A percentile compares a stretch with the other conserved stretches of the same genome.
Conservation (phyloP, 2,113 vertebrate species). For the Perca schrenkii region DNA sequence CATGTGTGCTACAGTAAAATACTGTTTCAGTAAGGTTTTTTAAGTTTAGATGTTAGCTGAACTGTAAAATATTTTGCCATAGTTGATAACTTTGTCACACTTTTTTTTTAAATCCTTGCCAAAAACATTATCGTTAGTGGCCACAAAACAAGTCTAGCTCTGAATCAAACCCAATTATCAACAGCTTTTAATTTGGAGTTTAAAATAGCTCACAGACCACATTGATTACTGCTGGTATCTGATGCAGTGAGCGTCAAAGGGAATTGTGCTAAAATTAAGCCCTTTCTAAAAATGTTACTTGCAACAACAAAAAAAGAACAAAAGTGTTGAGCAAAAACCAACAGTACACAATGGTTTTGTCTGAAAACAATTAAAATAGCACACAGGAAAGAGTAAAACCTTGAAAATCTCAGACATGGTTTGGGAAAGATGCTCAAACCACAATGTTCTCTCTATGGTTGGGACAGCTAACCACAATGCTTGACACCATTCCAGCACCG, state of each 20-base stretch:
- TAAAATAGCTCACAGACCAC: not conserved
- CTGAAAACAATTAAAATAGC: slow-evolving; percentile 13
- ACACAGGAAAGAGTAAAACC: slow-evolving; percentile 15
- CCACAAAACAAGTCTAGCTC: not conserved
- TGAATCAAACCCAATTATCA: slow-evolving; percentile 5
- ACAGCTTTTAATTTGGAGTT: slow-evolving; percentile 8
- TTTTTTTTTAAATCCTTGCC: not conserved
- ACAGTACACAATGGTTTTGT: slow-evolving; percentile 4
- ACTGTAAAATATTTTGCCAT: not conserved
- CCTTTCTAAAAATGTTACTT: slow-evolving; percentile 18
- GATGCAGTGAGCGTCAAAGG: not conserved
- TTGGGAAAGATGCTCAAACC: slow-evolving; percentile 20
- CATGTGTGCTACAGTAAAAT: slow-evolving; percentile 2
- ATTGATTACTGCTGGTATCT: slow-evolving; percentile 4
- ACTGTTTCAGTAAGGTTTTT: not conserved
- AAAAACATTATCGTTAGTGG: not conserved
- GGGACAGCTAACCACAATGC: slow-evolving; percentile 22
- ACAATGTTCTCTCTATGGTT: slow-evolving; percentile 12
- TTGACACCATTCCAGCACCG: slow-evolving; percentile 34
- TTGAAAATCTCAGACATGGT: not conserved
- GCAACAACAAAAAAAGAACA: not conserved
- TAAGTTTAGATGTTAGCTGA: not conserved
- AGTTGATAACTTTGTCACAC: not conserved
- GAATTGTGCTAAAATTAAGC: slow-evolving; percentile 3
- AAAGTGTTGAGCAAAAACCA: not conserved